A percentile compares a stretch with the other conserved stretches of the same genome.
Conservation (phyloP, 1,140 invertebrate species). For the Bombus turneri region DNA sequence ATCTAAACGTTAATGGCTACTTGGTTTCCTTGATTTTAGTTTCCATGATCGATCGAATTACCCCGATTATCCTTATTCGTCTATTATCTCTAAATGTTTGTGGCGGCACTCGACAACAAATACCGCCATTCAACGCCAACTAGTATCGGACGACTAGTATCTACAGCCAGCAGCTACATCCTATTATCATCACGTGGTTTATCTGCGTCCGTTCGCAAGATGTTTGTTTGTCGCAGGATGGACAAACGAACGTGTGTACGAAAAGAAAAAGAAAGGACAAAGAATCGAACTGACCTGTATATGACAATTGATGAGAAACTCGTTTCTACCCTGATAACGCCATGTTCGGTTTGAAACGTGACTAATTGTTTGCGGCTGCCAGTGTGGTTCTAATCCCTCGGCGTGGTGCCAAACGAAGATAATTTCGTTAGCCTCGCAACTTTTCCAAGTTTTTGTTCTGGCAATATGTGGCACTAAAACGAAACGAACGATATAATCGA, state of each 20-base stretch:
- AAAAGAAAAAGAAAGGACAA: too few species aligned
- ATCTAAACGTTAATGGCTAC: constrained; percentile 19
- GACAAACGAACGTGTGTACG: too few species aligned
- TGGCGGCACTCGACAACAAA: too few species aligned
- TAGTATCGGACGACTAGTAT: too few species aligned
- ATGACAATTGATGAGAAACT: constrained; percentile 89
- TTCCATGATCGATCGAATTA: constrained; percentile 39
- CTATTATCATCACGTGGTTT: too few species aligned
- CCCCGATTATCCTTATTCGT: neutral
- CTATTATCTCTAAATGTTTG: too few species aligned
- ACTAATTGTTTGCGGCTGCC: constrained; percentile 85
- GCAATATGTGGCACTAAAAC: constrained; percentile 85
- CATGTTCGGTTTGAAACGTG: constrained; percentile 84
- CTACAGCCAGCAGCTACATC: too few species aligned
- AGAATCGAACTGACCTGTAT: constrained; percentile 84
- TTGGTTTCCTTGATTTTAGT: constrained; percentile 48
- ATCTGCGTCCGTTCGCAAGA: neutral
- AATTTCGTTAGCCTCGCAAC: constrained; percentile 87
- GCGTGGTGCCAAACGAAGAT: constrained; percentile 94
- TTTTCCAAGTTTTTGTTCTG: constrained; percentile 86
- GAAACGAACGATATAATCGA: too few species aligned
- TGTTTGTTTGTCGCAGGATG: neutral
- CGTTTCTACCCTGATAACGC: constrained; percentile 88
- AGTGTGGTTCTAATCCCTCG: constrained; percentile 87
- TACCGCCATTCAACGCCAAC: too few species aligned